phyloP scores from a whole-genome alignment of 2,888 invertebrate genomes.

The Plebejus melissa region DNA sequence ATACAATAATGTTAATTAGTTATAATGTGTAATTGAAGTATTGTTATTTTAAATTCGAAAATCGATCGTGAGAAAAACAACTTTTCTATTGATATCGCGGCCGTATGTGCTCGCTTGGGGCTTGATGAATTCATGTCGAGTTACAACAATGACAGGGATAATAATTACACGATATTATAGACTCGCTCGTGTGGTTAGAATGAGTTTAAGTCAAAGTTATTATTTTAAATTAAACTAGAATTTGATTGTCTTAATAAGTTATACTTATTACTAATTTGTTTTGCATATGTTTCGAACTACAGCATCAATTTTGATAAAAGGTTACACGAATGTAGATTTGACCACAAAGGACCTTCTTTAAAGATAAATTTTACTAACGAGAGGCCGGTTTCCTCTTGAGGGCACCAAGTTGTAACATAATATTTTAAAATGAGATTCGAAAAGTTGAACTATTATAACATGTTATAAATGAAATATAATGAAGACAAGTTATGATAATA shows the following conservation, averaged over 20 bases:
- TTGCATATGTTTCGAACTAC: neutral
- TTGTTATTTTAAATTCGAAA: neutral
- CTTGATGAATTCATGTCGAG: neutral
- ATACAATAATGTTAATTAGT: conserved; percentile 18
- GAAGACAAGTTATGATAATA: neutral
- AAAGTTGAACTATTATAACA: neutral
- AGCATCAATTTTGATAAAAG: neutral
- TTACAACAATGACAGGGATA: neutral
- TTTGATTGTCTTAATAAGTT: no score
- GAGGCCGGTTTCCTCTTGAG: neutral
- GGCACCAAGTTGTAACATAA: no score
- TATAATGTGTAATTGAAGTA: neutral
- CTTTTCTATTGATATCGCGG: no score
- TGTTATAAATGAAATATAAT: neutral
- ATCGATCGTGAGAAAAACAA: no score
- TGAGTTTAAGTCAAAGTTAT: neutral
- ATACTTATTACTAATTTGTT: neutral
- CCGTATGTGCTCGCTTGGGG: no score
- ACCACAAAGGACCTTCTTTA: neutral
- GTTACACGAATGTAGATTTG: neutral
- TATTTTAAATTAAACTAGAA: no score
- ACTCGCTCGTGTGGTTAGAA: neutral
- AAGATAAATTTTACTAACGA: neutral
- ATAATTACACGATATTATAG: neutral
- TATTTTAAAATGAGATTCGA: neutral